Percentiles rank a stretch among this genome's conserved stretches.
Evolutionary conservation across 2,888 invertebrate genomes (phyloP).

Genomic region (Leucania comma): DNA sequence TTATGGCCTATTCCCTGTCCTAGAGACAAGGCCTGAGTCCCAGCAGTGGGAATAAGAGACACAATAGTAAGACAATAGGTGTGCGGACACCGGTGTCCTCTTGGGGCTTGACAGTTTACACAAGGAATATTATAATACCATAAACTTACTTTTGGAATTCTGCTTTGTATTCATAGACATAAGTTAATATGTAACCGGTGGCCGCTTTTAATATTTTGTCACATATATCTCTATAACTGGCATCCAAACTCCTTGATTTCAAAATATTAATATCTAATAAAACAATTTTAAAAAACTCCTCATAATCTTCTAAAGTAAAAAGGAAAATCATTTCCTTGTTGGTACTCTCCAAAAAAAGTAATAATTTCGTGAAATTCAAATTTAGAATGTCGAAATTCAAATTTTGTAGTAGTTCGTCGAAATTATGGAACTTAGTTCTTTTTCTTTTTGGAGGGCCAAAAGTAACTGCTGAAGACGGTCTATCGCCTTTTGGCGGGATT

Average conservation of each 20-base stretch:
- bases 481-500: conserved; percentile 8
- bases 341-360: conserved; percentile 53
- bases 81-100: no score
- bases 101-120: no score
- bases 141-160: conserved; percentile 19
- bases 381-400: conserved; percentile 14
- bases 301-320: conserved; percentile 45
- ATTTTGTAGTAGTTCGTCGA: conserved; percentile 17
- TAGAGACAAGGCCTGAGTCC: no score
- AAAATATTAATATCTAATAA: conserved; percentile 58
- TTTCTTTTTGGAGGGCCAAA: conserved; percentile 4
- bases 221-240: conserved; percentile 38
- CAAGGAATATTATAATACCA: background rate
- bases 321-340: conserved; percentile 62
- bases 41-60: no score
- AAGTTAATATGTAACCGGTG: conserved; percentile 54
- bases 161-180: conserved; percentile 38
- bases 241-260: conserved; percentile 43
- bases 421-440: conserved; percentile 16
- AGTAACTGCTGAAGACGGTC: background rate
- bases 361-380: conserved; percentile 14
- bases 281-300: conserved; percentile 66
- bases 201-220: conserved; percentile 59
- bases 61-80: no score
- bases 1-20: no score